Conservation (phyloP, 2,113 vertebrate genomes). For the Petroica traversi region DNA sequence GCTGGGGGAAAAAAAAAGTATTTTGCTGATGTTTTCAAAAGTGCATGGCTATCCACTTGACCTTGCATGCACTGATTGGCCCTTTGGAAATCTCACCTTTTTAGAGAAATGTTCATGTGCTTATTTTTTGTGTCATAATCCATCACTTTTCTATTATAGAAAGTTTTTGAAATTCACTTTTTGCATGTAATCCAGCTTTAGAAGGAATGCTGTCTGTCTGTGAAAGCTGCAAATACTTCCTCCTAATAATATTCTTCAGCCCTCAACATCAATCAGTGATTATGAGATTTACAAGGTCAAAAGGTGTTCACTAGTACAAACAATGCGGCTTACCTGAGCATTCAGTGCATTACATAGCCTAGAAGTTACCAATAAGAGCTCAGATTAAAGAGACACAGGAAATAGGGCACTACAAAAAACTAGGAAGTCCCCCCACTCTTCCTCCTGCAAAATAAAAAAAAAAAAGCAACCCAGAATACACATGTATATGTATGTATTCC, state of each 20-base stretch:
- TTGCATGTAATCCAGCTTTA: background rate
- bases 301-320: background rate
- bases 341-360: background rate
- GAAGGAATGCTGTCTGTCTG: background rate
- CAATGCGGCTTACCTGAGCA: background rate
- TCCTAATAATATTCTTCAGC: background rate
- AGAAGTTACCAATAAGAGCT: background rate
- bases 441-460: background rate
- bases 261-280: background rate
- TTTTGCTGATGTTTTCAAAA: background rate
- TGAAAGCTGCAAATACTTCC: background rate
- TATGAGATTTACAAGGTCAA: conserved; percentile 1
- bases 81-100: background rate
- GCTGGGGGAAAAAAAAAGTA: background rate
- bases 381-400: background rate
- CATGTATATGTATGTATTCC: background rate
- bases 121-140: background rate
- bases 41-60: background rate
- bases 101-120: background rate
- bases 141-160: background rate
- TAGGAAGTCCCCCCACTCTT: accelerated
- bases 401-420: background rate
- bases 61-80: background rate
- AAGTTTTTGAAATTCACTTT: background rate
- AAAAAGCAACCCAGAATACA: background rate